Evolutionary conservation across 2,888 invertebrate species (phyloP).

Genomic region (Arctia plantaginis): DNA sequence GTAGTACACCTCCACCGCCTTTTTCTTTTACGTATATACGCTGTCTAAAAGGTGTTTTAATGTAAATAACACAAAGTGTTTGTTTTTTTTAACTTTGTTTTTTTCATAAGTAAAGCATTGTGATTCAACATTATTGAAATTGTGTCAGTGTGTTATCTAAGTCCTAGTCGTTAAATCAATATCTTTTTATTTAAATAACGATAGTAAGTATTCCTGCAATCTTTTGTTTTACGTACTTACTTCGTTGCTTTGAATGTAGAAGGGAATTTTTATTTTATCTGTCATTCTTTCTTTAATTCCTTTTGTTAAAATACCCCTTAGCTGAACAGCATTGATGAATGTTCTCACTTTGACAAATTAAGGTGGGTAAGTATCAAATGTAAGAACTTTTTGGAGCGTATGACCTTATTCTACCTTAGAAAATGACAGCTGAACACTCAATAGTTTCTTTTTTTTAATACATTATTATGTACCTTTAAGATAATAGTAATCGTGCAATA

Average conservation of each 20-base stretch:
- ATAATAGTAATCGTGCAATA: neutral
- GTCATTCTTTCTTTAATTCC: neutral
- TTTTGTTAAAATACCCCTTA: too few species aligned
- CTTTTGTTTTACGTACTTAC: neutral
- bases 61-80: neutral
- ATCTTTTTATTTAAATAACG: conserved; percentile 23
- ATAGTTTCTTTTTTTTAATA: too few species aligned
- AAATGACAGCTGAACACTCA: too few species aligned
- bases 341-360: too few species aligned
- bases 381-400: too few species aligned
- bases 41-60: neutral
- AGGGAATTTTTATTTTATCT: neutral
- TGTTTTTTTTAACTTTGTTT: neutral
- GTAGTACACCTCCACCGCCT: neutral
- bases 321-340: too few species aligned
- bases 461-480: neutral
- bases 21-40: neutral
- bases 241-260: neutral
- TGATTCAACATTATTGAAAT: conserved; percentile 23
- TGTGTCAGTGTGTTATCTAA: conserved; percentile 42
- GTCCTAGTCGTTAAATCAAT: conserved; percentile 31
- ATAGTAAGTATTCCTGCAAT: neutral
- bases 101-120: conserved; percentile 13
- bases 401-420: too few species aligned
- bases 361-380: too few species aligned